Evolutionary conservation across 2,113 vertebrate genomes (phyloP), one percentile per base, ranked within the genome.

Genomic region (Etheostoma cragini): DNA sequence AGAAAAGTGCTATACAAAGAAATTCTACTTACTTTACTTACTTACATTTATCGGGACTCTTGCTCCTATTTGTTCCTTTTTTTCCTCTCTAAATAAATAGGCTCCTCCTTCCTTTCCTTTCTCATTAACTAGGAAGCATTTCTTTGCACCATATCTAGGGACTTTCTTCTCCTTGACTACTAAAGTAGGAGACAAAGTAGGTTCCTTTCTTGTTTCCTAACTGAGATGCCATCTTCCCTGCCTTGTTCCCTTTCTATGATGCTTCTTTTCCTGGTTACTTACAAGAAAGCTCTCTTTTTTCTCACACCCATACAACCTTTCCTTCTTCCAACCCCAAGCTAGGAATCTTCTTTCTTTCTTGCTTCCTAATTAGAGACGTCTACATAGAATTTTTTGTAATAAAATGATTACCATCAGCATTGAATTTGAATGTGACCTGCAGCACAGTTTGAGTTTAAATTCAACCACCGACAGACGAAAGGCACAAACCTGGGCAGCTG

Each of bases 401-500:
- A 35, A 46, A 46, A 35, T 35, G 21, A 49, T 49, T 42, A 42
- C 38, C 38, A 42, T 42, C 38, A 42, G 38, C 38, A 42, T 11
- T 42, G 1, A 33, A 33, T 19, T 3, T 35, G n/a, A 65, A 46
- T 50, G 11, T 46, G 47, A 53, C 15, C 33, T 53, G 35, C 30
- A 7, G 52, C 45, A 21, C n/a, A 33, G 21, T 54, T 35, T 10
- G 3, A 66, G 24, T 68, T 60, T 53, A 86, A 45, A 52, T 4
- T 0, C 14, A 53, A 57, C 53, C 12, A 10, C 46, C 52, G 45
- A 47, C 70, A 47, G 46, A 72, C 35, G 8, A 22, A 52, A 38
- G 42, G 64, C 56, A 87, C 82, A 26, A 93, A 99, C 98, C 98
- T 94, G 98, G 97, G 81, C 98, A 99, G 45, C 94, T 95, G 74